Base-by-base conservation (phyloP, 2,113 vertebrate genomes). In the Gavialis gangeticus region DNA sequence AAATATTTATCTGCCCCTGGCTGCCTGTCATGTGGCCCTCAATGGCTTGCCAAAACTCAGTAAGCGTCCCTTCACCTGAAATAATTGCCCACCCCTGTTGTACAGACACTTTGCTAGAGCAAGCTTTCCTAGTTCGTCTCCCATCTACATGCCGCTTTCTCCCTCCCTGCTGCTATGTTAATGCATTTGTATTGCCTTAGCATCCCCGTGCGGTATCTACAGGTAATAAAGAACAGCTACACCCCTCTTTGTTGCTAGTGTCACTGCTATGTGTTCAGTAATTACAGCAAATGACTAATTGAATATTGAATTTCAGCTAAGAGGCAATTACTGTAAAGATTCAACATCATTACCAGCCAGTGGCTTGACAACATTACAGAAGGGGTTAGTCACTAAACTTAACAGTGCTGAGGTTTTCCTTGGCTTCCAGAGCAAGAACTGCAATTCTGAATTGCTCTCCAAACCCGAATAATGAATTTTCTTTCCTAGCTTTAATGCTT, bases 281-380 rank as follows among this genome's bases (percentile, higher is more conserved):
- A 91, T 95, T 94, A 92, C 10, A 34, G 87, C 82, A 92, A 88
- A 71, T 92, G 96, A 95, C 90, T 96, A 96, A 95, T 88, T 96
- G 92, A 95, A 95, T 95, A 89, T 79, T 80, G 92, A 94, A 89
- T 96, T 92, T 93, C 92, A 94, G 6, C 83, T 83, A 88, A 88
- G 75, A 91, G 62, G 80, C 94, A 94, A 88, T 95, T 94, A 93
- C 77, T 86, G 17, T 77, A 34, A 84, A 88, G 88, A 88, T 89
- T 88, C 85, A 92, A 76, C 78, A 82, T 83, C 82, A 57, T 93
- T 91, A 85, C 71, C 84, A 89, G 57, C 12, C 15, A 9, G 75
- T 85, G 75, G 79, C 60, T 64, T 87, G 75, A 79, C 80, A 89
- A 89, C 66, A 60, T 84, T 82, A 19, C 87, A 84, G 82, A 46